Evolutionary conservation across 2,113 vertebrate genomes (phyloP).

Genomic region (Oenanthe melanoleuca): DNA sequence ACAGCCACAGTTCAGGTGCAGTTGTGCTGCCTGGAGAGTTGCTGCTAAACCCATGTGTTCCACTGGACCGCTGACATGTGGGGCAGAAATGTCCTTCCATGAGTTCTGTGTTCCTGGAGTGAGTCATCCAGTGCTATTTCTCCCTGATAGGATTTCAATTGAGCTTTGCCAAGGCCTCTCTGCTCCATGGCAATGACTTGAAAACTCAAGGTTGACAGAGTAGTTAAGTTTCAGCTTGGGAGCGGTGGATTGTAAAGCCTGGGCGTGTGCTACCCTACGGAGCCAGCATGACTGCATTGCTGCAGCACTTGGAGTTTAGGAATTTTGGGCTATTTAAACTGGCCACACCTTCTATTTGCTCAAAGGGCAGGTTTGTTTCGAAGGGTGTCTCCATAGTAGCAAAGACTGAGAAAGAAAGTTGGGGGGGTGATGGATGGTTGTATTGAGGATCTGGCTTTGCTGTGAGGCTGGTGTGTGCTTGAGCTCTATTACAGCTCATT

Average conservation of each 20-base stretch:
- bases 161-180: not conserved
- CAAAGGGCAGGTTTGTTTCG: slow-evolving; percentile 63
- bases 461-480: not conserved
- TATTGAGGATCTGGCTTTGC: not conserved
- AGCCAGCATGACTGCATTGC: slow-evolving; percentile 63
- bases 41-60: not conserved
- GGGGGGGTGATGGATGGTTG: not conserved
- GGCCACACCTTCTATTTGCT: slow-evolving; percentile 67
- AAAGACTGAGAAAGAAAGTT: not conserved
- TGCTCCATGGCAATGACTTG: not conserved
- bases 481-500: not conserved
- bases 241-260: not conserved
- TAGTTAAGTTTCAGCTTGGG: not conserved
- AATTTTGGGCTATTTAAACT: slow-evolving; percentile 37
- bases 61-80: not conserved
- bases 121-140: not conserved
- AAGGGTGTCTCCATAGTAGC: slow-evolving; percentile 63
- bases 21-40: not conserved
- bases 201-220: not conserved
- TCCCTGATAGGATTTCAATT: not conserved
- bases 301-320: slow-evolving; percentile 20
- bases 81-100: not conserved
- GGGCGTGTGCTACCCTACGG: slow-evolving; percentile 37
- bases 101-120: not conserved
- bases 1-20: not conserved